These are phyloP conservation scores for Sciurus carolinensis DNA, from an alignment of 2,797 vertebrate genomes.

Conservation along the genomic window DNA sequence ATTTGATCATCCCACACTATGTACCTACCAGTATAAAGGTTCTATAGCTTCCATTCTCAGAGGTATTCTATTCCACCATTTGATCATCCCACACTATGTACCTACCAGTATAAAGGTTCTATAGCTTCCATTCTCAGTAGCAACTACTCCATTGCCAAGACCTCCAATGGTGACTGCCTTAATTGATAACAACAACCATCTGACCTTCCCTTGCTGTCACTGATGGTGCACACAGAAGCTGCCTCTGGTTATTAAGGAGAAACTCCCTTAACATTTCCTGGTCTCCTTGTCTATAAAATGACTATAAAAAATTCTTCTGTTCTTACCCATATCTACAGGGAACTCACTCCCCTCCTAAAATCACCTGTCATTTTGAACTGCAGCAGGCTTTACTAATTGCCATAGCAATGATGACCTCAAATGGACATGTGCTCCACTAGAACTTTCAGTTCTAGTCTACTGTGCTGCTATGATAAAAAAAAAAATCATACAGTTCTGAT, in stretches of 20 bases:
- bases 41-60: not conserved
- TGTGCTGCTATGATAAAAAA: slow-evolving; percentile 13
- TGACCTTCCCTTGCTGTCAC: not conserved
- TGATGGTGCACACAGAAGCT: not conserved
- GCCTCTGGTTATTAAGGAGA: not conserved
- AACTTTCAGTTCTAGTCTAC: not conserved
- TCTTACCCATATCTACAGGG: no score
- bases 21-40: no score
- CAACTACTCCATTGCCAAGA: not conserved
- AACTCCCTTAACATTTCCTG: not conserved
- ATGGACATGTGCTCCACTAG: not conserved
- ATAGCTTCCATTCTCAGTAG: not conserved
- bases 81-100: no score
- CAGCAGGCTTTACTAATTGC: not conserved
- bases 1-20: no score
- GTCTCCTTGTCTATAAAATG: not conserved
- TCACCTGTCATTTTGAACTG: not conserved
- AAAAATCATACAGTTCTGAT: not conserved
- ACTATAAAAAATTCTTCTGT: not conserved
- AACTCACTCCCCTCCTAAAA: not conserved
- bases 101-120: no score
- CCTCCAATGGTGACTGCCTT: not conserved
- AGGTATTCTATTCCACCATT: no score
- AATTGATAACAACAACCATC: not conserved
- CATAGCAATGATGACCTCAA: not conserved